Evolutionary conservation across 2,113 vertebrate genomes (phyloP).

Genomic region (Semnornis frantzii): DNA sequence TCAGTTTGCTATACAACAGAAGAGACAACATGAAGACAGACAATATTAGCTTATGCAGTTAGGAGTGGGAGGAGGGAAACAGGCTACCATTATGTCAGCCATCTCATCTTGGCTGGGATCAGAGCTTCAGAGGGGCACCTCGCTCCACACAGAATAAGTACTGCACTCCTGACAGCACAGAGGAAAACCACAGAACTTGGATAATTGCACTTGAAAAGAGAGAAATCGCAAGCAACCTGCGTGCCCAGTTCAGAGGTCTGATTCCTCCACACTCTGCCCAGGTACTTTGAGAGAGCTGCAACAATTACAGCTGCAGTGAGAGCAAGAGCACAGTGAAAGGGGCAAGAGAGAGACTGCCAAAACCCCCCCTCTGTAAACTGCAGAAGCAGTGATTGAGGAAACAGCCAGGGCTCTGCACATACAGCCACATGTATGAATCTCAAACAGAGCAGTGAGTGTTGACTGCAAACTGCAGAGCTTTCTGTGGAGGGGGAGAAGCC

Average conservation of each 20-base stretch:
- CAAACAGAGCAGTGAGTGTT: background rate
- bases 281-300: background rate
- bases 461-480: conserved; percentile 6
- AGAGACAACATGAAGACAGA: background rate
- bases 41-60: background rate
- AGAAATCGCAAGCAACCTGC: background rate
- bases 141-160: background rate
- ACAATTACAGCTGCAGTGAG: background rate
- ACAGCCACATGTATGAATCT: background rate
- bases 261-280: background rate
- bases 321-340: background rate
- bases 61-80: background rate
- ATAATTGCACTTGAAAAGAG: background rate
- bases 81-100: background rate
- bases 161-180: background rate
- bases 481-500: background rate
- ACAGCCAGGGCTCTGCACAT: background rate
- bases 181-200: background rate
- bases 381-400: conserved; percentile 42
- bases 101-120: background rate
- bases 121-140: background rate
- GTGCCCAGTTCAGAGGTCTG: background rate
- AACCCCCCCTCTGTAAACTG: background rate
- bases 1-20: background rate
- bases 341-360: conserved; percentile 24